phyloP scores from a whole-genome alignment of 2,113 vertebrate genomes.

The Seriola aureovittata region DNA sequence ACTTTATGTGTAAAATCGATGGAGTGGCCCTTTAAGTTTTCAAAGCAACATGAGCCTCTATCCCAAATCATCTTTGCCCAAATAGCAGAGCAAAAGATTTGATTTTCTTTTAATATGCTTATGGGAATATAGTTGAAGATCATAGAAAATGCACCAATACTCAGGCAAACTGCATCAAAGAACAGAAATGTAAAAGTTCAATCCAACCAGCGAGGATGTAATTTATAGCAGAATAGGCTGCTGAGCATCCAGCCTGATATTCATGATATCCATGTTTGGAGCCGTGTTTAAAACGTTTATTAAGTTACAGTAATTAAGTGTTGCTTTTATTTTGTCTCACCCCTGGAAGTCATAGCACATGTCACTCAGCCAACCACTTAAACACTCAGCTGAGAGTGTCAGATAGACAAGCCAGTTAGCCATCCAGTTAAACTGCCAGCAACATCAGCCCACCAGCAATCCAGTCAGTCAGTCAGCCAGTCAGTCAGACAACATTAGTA shows the following conservation, averaged over 20 bases:
- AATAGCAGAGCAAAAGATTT: background rate
- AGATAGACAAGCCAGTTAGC: conserved; percentile 66
- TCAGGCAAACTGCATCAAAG: background rate
- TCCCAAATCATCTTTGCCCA: background rate
- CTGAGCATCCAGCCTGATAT: background rate
- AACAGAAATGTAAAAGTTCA: background rate
- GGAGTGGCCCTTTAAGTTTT: conserved; percentile 3
- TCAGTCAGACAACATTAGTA: conserved; percentile 61
- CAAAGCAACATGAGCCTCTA: background rate
- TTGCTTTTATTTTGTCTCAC: conserved; percentile 39
- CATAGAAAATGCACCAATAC: too few relatives aligned
- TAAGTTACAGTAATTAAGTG: conserved; percentile 36
- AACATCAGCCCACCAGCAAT: conserved; percentile 61
- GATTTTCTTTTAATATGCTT: too few relatives aligned
- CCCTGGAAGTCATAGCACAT: conserved; percentile 40
- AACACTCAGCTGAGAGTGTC: conserved; percentile 62
- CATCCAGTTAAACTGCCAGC: conserved; percentile 61
- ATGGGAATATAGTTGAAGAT: background rate
- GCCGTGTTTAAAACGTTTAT: conserved; percentile 19
- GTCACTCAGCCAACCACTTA: conserved; percentile 65
- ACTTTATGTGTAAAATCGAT: background rate
- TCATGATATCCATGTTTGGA: background rate
- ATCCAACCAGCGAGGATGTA: background rate
- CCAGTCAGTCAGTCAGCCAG: conserved; percentile 39
- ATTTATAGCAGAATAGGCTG: background rate